These are phyloP conservation scores for Elysia crispata DNA, from an alignment of 2,888 invertebrate genomes.

Conservation along the genomic window DNA sequence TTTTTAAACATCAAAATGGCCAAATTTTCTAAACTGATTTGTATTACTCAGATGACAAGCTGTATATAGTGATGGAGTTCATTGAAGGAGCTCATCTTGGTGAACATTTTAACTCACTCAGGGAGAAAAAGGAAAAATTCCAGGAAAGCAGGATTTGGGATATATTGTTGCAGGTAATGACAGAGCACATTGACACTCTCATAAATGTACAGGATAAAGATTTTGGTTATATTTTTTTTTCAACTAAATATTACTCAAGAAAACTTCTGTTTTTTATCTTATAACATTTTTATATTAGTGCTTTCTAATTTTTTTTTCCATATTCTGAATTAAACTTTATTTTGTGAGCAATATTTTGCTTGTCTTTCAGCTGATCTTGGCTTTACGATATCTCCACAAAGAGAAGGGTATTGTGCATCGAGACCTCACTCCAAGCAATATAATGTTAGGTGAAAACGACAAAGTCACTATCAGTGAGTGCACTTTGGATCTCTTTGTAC, in stretches of 20 bases:
- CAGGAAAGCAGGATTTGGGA: slow-evolving; percentile 77
- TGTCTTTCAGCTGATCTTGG: slow-evolving; percentile 75
- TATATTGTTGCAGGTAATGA: slow-evolving; percentile 77
- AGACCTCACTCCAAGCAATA: slow-evolving; percentile 77
- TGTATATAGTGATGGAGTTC: slow-evolving; percentile 79
- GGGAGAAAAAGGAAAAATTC: slow-evolving; percentile 76
- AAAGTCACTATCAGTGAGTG: slow-evolving; percentile 77
- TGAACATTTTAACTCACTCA: slow-evolving; percentile 78
- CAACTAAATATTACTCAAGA: no score
- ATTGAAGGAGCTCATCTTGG: slow-evolving; percentile 78
- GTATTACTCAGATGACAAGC: slow-evolving; percentile 68
- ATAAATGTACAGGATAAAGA: background rate
- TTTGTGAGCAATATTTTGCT: background rate
- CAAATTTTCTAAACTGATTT: no score
- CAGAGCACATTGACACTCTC: no score
- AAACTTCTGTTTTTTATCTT: no score
- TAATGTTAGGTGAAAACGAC: slow-evolving; percentile 77
- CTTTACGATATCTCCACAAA: slow-evolving; percentile 78
- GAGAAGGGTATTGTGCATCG: slow-evolving; percentile 78
- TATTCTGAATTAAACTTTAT: no score
- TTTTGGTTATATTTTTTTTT: background rate
- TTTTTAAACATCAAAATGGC: no score
- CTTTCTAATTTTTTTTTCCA: no score
- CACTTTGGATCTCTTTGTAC: no score
- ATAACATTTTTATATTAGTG: no score